Percentiles rank a stretch among this genome's conserved stretches.
These are phyloP conservation scores for Rhodeus uyekii DNA, from an alignment of 2,797 vertebrate species.

Conservation along the genomic window DNA sequence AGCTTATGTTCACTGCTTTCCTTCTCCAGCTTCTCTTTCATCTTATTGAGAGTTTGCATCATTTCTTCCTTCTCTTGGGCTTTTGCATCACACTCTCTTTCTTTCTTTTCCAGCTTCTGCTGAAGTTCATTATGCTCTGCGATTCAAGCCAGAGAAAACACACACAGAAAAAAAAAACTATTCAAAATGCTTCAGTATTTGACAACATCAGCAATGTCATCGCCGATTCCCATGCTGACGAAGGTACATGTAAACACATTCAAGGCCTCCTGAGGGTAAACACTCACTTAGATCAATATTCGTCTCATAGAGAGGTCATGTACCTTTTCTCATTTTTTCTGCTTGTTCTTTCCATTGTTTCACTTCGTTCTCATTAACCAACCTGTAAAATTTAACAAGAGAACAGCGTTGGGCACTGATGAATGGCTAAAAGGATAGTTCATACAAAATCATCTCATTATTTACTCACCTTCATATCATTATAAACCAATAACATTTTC, in stretches of 20 bases:
- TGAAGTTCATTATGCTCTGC: slow-evolving; percentile 86
- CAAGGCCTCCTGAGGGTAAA: slow-evolving; percentile 14
- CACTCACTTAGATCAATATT: slow-evolving; percentile 7
- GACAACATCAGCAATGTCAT: slow-evolving; percentile 10
- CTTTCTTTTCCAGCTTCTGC: slow-evolving; percentile 88
- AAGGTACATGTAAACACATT: slow-evolving; percentile 16
- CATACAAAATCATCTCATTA: neutral
- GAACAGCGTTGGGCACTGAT: neutral
- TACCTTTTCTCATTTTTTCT: slow-evolving; percentile 89
- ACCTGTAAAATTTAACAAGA: slow-evolving; percentile 38
- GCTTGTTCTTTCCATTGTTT: slow-evolving; percentile 90
- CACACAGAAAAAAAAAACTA: slow-evolving; percentile 55
- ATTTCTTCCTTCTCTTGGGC: slow-evolving; percentile 89
- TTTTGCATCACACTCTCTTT: slow-evolving; percentile 86
- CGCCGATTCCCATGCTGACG: neutral
- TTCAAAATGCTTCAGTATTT: neutral
- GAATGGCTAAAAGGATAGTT: neutral
- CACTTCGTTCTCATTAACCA: slow-evolving; percentile 87
- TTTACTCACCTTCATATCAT: neutral
- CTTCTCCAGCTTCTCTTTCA: slow-evolving; percentile 89
- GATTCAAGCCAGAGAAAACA: slow-evolving; percentile 30
- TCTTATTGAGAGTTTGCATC: slow-evolving; percentile 88
- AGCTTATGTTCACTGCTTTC: slow-evolving; percentile 83
- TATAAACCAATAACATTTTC: neutral
- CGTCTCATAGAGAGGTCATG: neutral